Percentiles rank a stretch among this genome's conserved stretches.
phyloP scores from a whole-genome alignment of 2,888 invertebrate species.

The Cheilosia impressa region DNA sequence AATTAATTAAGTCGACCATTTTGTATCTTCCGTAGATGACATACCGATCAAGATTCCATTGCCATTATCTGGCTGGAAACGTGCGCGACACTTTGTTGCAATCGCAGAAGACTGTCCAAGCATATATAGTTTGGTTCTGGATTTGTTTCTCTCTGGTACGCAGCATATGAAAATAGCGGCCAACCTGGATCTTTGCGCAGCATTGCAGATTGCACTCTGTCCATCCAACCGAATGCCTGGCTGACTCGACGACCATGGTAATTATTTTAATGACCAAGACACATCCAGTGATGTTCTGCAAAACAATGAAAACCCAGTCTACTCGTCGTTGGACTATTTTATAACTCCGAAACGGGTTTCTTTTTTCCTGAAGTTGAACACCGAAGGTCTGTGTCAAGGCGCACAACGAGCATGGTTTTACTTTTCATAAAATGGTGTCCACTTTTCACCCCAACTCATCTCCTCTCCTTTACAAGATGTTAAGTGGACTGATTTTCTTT shows the following conservation, averaged over 20 bases:
- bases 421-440: constrained; percentile 59
- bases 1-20: constrained; percentile 36
- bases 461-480: neutral
- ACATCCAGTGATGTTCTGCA: constrained; percentile 1
- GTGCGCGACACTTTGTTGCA: constrained; percentile 52
- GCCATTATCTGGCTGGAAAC: constrained; percentile 26
- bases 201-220: constrained; percentile 37
- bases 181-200: constrained; percentile 28
- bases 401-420: constrained; percentile 50
- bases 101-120: constrained; percentile 32
- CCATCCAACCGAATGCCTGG: constrained; percentile 35
- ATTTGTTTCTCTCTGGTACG: constrained; percentile 5
- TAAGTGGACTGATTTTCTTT: constrained; percentile 65
- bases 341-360: constrained; percentile 46
- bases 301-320: constrained; percentile 53
- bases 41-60: constrained; percentile 35
- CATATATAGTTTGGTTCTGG: constrained; percentile 14
- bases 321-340: constrained; percentile 19
- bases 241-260: constrained; percentile 43
- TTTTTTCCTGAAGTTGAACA: constrained; percentile 19
- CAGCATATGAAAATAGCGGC: constrained; percentile 15
- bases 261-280: constrained; percentile 66
- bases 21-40: constrained; percentile 41
- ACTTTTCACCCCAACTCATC: constrained; percentile 3
- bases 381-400: constrained; percentile 66